Percentiles rank a stretch among this genome's conserved stretches.
Conservation (phyloP, 2,113 vertebrate species). For the Pungitius pungitius region DNA sequence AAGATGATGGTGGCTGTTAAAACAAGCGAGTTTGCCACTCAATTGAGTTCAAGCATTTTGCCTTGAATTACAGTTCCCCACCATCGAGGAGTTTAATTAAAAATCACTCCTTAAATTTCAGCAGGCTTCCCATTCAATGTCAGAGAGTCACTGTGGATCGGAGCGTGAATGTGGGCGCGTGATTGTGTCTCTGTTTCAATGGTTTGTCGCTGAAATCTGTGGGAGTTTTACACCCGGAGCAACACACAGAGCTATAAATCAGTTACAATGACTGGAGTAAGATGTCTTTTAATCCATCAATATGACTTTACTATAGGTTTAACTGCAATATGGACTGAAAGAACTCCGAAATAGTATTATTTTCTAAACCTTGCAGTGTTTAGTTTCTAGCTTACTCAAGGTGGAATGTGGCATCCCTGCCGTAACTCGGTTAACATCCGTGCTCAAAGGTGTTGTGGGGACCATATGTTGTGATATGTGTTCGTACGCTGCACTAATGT, state of each 20-base stretch:
- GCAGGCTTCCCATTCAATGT: conserved; percentile 22
- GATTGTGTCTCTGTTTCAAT: conserved; percentile 12
- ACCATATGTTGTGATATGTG: conserved; percentile 25
- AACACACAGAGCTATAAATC: neutral
- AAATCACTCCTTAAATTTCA: conserved; percentile 38
- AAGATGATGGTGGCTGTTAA: conserved; percentile 30
- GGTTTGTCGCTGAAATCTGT: conserved; percentile 19
- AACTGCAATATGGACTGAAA: neutral
- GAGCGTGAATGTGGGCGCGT: conserved; percentile 15
- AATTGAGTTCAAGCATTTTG: conserved; percentile 43
- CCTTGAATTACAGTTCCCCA: conserved; percentile 41
- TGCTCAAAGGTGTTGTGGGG: conserved; percentile 22
- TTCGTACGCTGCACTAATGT: neutral
- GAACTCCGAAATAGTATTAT: conserved; percentile 5
- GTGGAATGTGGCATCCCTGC: conserved; percentile 14
- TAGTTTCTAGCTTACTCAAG: neutral
- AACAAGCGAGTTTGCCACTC: conserved; percentile 22
- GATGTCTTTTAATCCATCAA: conserved; percentile 5
- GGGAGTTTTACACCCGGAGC: neutral
- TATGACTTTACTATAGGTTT: conserved; percentile 3
- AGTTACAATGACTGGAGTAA: conserved; percentile 15
- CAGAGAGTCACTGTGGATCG: conserved; percentile 39
- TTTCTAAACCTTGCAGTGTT: conserved; percentile 10
- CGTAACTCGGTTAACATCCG: conserved; percentile 15
- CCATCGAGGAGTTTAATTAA: conserved; percentile 60